Evolutionary conservation across 2,888 invertebrate genomes (phyloP).

Genomic region (Hydropsyche betteni): DNA sequence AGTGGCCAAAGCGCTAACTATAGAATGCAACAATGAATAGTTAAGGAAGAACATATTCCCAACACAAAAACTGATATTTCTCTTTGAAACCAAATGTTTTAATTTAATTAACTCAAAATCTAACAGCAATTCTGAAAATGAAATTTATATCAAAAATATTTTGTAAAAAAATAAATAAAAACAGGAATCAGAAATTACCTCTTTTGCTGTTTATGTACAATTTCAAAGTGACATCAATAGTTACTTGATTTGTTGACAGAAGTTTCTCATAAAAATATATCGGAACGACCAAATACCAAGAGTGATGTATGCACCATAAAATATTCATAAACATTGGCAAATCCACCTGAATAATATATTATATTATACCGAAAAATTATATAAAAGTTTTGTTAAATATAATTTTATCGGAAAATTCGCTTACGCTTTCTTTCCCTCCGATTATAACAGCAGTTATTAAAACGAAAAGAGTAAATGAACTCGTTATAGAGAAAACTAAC

Average conservation of each 20-base stretch:
- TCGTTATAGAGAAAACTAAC: slow-evolving; percentile 7
- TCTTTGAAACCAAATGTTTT: background rate
- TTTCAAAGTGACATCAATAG: background rate
- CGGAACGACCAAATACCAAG: slow-evolving; percentile 2
- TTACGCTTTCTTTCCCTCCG: background rate
- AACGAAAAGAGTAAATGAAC: slow-evolving; percentile 6
- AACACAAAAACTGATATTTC: background rate
- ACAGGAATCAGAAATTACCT: background rate
- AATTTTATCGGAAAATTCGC: background rate
- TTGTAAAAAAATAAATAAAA: background rate
- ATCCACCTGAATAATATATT: background rate
- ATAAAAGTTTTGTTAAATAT: background rate
- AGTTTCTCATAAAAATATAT: slow-evolving; percentile 18
- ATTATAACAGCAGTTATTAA: slow-evolving; percentile 1
- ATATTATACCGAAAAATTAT: background rate
- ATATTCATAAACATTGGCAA: slow-evolving; percentile 10
- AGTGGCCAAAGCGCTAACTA: slow-evolving; percentile 21
- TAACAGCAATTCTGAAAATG: background rate
- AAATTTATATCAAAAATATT: background rate
- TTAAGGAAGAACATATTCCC: slow-evolving; percentile 26
- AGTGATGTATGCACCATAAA: slow-evolving; percentile 7
- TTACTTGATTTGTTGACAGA: background rate
- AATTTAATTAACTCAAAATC: background rate
- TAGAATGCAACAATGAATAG: slow-evolving; percentile 13
- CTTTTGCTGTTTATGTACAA: background rate